A percentile compares a stretch with the other conserved stretches of the same genome.
Evolutionary conservation across 53 echinoderm and acorn worm genomes (phyloP).

Genomic region (Paelopatides confundens): DNA sequence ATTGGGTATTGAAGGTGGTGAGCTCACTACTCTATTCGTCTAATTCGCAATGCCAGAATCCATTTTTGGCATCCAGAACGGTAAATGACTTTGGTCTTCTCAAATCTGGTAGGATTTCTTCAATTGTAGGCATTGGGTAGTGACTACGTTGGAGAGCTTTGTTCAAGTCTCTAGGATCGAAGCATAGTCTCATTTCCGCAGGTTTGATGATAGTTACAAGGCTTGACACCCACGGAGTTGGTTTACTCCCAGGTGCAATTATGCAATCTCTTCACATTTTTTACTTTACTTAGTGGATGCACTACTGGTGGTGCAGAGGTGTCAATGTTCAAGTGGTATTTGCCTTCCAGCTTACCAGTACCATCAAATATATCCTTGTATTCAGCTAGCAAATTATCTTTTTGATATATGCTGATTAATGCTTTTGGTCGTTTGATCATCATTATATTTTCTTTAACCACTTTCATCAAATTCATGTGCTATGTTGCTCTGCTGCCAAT

Average conservation of each 20-base stretch:
- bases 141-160: constrained; percentile 45
- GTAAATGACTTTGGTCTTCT: constrained; percentile 63
- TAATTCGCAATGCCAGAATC: constrained; percentile 62
- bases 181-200: neutral
- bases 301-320: constrained; percentile 44
- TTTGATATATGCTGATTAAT: too few relatives aligned
- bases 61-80: constrained; percentile 71
- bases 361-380: constrained; percentile 53
- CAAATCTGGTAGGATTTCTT: constrained; percentile 60
- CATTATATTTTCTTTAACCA: constrained; percentile 33
- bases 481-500: constrained; percentile 4
- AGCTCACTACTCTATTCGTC: constrained; percentile 52
- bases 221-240: constrained; percentile 64
- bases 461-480: constrained; percentile 50
- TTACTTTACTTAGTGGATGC: constrained; percentile 52
- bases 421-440: too few relatives aligned
- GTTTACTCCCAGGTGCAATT: constrained; percentile 38
- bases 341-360: constrained; percentile 38
- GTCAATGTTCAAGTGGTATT: constrained; percentile 47
- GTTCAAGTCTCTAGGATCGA: constrained; percentile 7
- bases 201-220: constrained; percentile 42
- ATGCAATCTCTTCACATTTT: constrained; percentile 49
- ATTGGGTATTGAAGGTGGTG: constrained; percentile 51
- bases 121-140: constrained; percentile 59
- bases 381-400: too few relatives aligned